phyloP scores from a whole-genome alignment of 2,797 vertebrate genomes.

The Pelodytes ibericus region DNA sequence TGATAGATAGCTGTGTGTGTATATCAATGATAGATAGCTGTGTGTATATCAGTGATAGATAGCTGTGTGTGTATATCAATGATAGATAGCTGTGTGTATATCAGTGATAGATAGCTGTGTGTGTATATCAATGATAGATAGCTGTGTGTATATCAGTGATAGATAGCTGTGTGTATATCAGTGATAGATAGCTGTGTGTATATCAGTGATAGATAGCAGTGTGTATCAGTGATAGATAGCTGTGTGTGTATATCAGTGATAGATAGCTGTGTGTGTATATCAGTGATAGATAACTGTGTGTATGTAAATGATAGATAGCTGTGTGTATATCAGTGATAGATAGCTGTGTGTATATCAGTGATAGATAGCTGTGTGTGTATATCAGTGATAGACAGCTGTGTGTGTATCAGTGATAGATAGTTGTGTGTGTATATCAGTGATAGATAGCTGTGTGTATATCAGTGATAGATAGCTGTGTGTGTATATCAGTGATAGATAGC shows the following conservation, averaged over 20 bases:
- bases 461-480: neutral
- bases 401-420: neutral
- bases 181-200: neutral
- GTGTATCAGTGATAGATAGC: neutral
- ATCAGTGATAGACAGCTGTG: no score
- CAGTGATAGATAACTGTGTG: no score
- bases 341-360: neutral
- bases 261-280: no score
- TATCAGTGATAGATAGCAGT: neutral
- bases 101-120: no score
- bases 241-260: no score
- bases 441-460: neutral
- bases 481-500: neutral
- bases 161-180: neutral
- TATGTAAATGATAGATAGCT: no score
- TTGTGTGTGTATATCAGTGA: neutral
- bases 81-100: no score
- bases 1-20: no score
- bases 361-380: no score
- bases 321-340: neutral
- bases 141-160: neutral
- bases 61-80: no score
- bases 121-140: neutral
- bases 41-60: no score
- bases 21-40: neutral